Percentiles rank a stretch among this genome's conserved stretches.
Conservation (phyloP, 2,797 vertebrate species). For the Microctenopoma stevenorrisi region DNA sequence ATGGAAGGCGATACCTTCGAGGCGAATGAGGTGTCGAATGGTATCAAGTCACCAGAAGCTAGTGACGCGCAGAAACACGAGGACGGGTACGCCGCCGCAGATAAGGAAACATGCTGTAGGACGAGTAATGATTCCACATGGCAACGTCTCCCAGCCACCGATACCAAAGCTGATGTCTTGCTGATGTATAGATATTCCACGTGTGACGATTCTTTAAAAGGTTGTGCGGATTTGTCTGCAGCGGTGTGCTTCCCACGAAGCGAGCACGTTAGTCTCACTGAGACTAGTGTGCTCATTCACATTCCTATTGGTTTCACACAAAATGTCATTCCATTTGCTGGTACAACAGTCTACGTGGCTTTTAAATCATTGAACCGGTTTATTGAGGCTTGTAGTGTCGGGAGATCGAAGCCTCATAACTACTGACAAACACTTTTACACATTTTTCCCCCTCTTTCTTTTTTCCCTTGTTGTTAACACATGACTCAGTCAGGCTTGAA, state of each 20-base stretch:
- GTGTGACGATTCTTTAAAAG: conserved; percentile 44
- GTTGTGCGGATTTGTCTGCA: conserved; percentile 36
- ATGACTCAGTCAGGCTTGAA: conserved; percentile 50
- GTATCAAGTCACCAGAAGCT: conserved; percentile 26
- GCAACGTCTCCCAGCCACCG: conserved; percentile 42
- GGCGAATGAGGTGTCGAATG: conserved; percentile 19
- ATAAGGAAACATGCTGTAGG: conserved; percentile 43
- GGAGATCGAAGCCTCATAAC: conserved; percentile 72
- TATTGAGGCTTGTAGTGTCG: conserved; percentile 59
- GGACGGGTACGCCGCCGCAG: conserved; percentile 1
- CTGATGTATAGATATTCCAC: conserved; percentile 44
- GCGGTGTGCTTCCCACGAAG: conserved; percentile 26
- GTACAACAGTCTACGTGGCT: conserved; percentile 68
- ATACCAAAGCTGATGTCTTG: conserved; percentile 36
- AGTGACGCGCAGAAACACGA: conserved; percentile 32
- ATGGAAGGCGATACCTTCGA: conserved; percentile 24
- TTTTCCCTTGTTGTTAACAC: conserved; percentile 52
- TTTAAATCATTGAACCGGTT: conserved; percentile 74
- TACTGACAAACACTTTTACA: conserved; percentile 59
- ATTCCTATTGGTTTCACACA: conserved; percentile 56
- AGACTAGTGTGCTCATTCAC: conserved; percentile 43
- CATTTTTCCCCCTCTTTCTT: conserved; percentile 4
- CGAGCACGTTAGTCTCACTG: conserved; percentile 25
- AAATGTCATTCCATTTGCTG: conserved; percentile 74
- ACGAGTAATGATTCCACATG: conserved; percentile 39